Evolutionary conservation across 2,797 vertebrate genomes (phyloP).

Genomic region (Xyrichtys novacula): DNA sequence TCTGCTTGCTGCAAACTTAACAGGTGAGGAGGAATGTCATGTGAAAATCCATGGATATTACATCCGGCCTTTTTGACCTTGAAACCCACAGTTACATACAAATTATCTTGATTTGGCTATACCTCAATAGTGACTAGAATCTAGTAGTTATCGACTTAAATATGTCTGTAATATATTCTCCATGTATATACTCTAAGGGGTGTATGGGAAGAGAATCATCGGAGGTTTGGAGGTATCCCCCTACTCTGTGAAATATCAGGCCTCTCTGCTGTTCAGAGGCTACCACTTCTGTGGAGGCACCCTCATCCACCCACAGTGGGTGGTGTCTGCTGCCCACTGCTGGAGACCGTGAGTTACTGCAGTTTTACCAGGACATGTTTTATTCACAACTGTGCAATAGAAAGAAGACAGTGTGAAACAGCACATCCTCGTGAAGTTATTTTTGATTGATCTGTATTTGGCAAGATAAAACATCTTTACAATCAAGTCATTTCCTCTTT

Average conservation of each 20-base stretch:
- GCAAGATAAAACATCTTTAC: neutral
- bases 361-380: neutral
- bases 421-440: neutral
- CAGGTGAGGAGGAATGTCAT: conserved; percentile 54
- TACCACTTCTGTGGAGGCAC: conserved; percentile 83
- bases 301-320: conserved; percentile 81
- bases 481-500: neutral
- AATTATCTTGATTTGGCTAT: too few relatives aligned
- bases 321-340: conserved; percentile 87
- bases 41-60: neutral
- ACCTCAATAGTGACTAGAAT: neutral
- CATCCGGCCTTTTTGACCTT: neutral
- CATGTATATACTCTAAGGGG: conserved; percentile 66
- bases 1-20: conserved; percentile 38
- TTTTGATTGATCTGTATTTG: neutral
- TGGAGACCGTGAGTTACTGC: conserved; percentile 84
- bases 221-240: conserved; percentile 76
- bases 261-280: conserved; percentile 70
- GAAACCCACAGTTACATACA: neutral
- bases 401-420: neutral
- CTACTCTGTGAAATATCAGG: conserved; percentile 81
- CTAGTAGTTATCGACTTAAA: too few relatives aligned
- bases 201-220: conserved; percentile 77
- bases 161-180: neutral
- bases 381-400: neutral